Percentiles rank a stretch among this genome's conserved stretches.
phyloP scores from a whole-genome alignment of 1,140 invertebrate species.

The Schmidtea mediterranea region DNA sequence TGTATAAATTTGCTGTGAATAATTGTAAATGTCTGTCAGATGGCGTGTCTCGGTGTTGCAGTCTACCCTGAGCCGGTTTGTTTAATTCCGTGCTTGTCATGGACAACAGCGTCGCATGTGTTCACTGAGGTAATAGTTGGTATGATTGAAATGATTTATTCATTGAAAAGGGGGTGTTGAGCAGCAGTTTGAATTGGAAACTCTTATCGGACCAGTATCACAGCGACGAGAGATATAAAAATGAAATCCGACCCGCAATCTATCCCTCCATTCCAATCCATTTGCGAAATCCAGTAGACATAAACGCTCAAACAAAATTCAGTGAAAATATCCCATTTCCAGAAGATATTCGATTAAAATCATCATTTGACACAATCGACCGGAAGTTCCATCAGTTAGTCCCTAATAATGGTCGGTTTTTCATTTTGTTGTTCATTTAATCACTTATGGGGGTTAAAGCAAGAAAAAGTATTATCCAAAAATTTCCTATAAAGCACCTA shows the following conservation, averaged over 20 bases:
- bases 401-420: conserved; percentile 5
- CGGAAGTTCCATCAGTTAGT: conserved; percentile 6
- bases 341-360: conserved; percentile 1
- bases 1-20: not conserved
- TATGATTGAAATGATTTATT: conserved; percentile 5
- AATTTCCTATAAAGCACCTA: no score
- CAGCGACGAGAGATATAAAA: conserved; percentile 46
- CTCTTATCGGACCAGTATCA: conserved; percentile 60
- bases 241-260: conserved; percentile 33
- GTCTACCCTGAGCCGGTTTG: conserved; percentile 73
- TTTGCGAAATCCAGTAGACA: not conserved
- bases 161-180: conserved; percentile 53
- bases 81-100: conserved; percentile 73
- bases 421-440: not conserved
- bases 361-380: conserved; percentile 2
- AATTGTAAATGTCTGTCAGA: conserved; percentile 33
- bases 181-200: conserved; percentile 71
- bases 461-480: no score
- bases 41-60: conserved; percentile 77
- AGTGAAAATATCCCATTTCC: conserved; percentile 5
- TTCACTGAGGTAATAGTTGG: conserved; percentile 48
- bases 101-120: conserved; percentile 76
- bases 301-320: not conserved
- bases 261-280: conserved; percentile 15
- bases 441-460: no score